phyloP scores from a whole-genome alignment of 2,113 vertebrate species.

The Fregata magnificens region DNA sequence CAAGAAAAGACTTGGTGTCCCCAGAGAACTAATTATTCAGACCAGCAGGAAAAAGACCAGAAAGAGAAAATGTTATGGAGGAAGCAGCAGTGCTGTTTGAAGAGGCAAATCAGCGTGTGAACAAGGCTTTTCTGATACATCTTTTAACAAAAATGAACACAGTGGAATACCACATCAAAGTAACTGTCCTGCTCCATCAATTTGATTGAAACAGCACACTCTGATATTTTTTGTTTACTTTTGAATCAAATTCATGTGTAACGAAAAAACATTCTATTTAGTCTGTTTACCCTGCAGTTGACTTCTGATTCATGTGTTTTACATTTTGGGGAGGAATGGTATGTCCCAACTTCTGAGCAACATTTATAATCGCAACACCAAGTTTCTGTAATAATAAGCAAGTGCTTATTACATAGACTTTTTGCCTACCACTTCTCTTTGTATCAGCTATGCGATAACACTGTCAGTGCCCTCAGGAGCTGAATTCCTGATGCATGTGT shows the following conservation, averaged over 20 bases:
- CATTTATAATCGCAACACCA: neutral
- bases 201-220: neutral
- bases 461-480: neutral
- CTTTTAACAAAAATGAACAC: neutral
- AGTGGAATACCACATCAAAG: neutral
- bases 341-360: neutral
- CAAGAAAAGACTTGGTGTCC: conserved; percentile 44
- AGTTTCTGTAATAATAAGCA: neutral
- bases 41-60: conserved; percentile 36
- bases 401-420: neutral
- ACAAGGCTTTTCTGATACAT: neutral
- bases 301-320: neutral
- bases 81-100: conserved; percentile 32
- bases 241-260: neutral
- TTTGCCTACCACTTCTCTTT: neutral
- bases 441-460: neutral
- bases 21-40: conserved; percentile 63
- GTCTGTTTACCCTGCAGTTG: neutral
- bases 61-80: neutral
- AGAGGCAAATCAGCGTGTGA: neutral
- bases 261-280: neutral
- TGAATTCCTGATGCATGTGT: neutral
- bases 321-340: neutral
- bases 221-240: neutral
- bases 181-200: neutral